These are phyloP conservation scores for Pseudococcus jackbeardsleyi DNA, from an alignment of 2,888 invertebrate genomes.

Conservation along the genomic window DNA sequence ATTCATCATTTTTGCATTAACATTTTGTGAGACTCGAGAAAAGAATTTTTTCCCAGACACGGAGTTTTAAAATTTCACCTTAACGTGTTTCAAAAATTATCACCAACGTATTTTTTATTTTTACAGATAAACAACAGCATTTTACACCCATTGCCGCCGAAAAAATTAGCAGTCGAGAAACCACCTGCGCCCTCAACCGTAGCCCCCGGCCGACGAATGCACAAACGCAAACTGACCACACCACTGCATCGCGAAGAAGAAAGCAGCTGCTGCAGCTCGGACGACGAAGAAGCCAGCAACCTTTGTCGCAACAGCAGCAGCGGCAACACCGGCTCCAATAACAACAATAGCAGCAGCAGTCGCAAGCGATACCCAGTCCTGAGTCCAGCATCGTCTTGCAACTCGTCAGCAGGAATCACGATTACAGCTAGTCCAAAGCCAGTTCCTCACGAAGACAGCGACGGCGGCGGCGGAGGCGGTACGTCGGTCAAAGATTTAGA, in stretches of 20 bases:
- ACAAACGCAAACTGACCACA: conserved; percentile 75
- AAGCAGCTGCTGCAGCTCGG: conserved; percentile 63
- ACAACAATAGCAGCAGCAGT: conserved; percentile 72
- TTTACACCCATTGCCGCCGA: conserved; percentile 58
- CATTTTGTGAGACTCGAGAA: too few species aligned
- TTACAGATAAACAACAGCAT: conserved; percentile 62
- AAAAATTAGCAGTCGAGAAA: conserved; percentile 64
- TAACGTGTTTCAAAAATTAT: too few species aligned
- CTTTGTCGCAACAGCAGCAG: conserved; percentile 69
- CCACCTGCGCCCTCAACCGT: neutral
- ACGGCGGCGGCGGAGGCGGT: conserved; percentile 68
- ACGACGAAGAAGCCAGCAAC: conserved; percentile 77
- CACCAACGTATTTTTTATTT: neutral
- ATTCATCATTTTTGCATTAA: too few species aligned
- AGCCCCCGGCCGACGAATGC: conserved; percentile 71
- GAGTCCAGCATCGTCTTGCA: conserved; percentile 77
- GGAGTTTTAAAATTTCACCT: too few species aligned
- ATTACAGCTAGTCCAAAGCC: conserved; percentile 68
- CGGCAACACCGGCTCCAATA: conserved; percentile 71
- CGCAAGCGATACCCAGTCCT: conserved; percentile 69
- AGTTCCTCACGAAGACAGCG: conserved; percentile 66
- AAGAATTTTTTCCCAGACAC: too few species aligned
- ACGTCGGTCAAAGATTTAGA: conserved; percentile 90
- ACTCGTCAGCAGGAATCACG: conserved; percentile 71
- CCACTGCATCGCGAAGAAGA: conserved; percentile 72